These are phyloP conservation scores for Phaonia tiefii DNA, from an alignment of 2,888 invertebrate genomes.

Conservation along the genomic window DNA sequence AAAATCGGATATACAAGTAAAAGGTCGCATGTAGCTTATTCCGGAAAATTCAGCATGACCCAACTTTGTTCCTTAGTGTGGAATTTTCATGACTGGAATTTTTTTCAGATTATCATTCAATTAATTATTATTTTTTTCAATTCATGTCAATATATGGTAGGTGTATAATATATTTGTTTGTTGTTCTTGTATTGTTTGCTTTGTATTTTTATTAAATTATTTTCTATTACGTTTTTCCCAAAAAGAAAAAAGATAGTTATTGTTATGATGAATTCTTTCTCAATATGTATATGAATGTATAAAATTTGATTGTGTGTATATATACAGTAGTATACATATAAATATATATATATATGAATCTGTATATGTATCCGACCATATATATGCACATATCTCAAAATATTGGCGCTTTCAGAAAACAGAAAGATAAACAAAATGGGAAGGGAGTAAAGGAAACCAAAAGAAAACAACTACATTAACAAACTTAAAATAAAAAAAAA, in stretches of 20 bases:
- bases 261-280: constrained; percentile 16
- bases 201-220: constrained; percentile 41
- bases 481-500: not conserved
- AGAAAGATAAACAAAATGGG: too few relatives aligned
- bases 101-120: too few relatives aligned
- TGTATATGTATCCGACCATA: too few relatives aligned
- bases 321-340: constrained; percentile 25
- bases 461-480: not conserved
- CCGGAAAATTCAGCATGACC: too few relatives aligned
- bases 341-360: constrained; percentile 31
- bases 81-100: too few relatives aligned
- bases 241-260: constrained; percentile 32
- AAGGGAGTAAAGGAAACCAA: not conserved
- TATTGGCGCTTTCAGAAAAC: too few relatives aligned
- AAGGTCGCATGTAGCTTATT: too few relatives aligned
- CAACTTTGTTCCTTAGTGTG: too few relatives aligned
- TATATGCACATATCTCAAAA: too few relatives aligned
- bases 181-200: constrained; percentile 46
- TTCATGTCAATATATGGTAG: constrained; percentile 30
- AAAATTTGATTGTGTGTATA: constrained; percentile 43
- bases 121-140: not conserved
- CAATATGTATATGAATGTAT: constrained; percentile 33
- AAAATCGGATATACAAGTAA: too few relatives aligned
- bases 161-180: constrained; percentile 54
- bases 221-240: constrained; percentile 54